Evolutionary conservation across 92 coral and sea anemone genomes (phyloP), one percentile per base, ranked within the genome.

Genomic region (Epizoanthus stellaris): DNA sequence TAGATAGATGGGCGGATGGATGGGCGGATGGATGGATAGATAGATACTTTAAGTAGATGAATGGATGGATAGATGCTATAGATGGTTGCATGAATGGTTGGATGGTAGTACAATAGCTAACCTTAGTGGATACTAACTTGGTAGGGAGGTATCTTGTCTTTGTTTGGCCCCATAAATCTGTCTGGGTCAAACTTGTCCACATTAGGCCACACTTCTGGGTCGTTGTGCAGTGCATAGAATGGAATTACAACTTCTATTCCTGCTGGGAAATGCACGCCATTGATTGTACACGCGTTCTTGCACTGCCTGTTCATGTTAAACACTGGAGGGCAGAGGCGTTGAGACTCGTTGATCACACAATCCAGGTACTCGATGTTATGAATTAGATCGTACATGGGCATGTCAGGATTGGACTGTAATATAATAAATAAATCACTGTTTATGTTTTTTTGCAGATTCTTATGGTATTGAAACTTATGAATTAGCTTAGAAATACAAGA

Each of bases 171-270:
- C 13, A 60, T 60, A 85, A 92, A 92, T 13, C 95, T 88, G 71
- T 92, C 95, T 14, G 95, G 95, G 79, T 92, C 89, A 81, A 86
- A 92, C 73, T 89, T 88, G 3, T 92, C 89, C 20, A 84, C 89
- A 16, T 92, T 82, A 16, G 95, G 89, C 95, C 95, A 92, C 49
- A 85, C 93, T 9, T 92, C 88, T 21, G 91, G 91, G 64, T 92
- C 93, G 39, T 89, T 89, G 83, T 92, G 93, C 47, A 92, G 76
- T 11, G 82, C 81, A 67, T 84, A 89, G 14, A 92, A 40, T 23
- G 95, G 93, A 3, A 92, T 52, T n/a, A 82, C 45, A n/a, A 92
- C 75, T 11, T 83, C 85, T 70, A 81, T 84, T 0, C 93, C 95
- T 8, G 91, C 88, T 40, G 93, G 95, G 15, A 92, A 84, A n/a